Base-by-base conservation (phyloP, 1,140 invertebrate genomes). In the Halesus radiatus region DNA sequence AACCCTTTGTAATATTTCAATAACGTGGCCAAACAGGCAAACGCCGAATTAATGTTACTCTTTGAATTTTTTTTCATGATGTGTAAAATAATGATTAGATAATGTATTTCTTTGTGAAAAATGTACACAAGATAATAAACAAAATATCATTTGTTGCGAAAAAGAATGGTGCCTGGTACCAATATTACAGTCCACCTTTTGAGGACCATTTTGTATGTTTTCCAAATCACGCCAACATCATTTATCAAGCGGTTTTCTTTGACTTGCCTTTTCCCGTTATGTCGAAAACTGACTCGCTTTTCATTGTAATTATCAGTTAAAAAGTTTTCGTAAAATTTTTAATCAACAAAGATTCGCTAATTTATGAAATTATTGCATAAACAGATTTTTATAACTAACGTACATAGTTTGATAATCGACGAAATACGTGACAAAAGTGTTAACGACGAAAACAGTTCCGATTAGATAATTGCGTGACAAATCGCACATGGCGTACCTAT, bases 101-200 rank as follows among this genome's bases (percentile, higher is more conserved):
- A 45, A 45, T 45, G 37, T 4, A 8, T 45, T 45, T 45, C 37
- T 13, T 45, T 45, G 13, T 45, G 1, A 13, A 45, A 45, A 45
- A 45, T 45, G 37, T 10, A 13, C 37, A 45, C 37, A 45, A 45
- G 1, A 10, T 45, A 45, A 13, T 45, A 45, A 10, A 45, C 8
- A 45, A 45, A 45, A 45, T 45, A 13, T 13, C 8, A 13, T 45
- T 0, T 45, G 8, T 45, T 45, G 37, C 8, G 13, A 45, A 45
- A 45, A 32, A 56, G 78, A 37, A 10, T 29, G 22, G 66, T 79
- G 66, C 77, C 77, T 53, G 77, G 77, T 54, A 79, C 77, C 52
- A 73, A 78, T 60, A 72, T 62, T 7, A 18, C 26, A 73, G 32
- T 56, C 53, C 53, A 45, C 37, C 54, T 60, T 78, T 29, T 29